Evolutionary conservation across 1,140 invertebrate species (phyloP).

Genomic region (Mya arenaria): DNA sequence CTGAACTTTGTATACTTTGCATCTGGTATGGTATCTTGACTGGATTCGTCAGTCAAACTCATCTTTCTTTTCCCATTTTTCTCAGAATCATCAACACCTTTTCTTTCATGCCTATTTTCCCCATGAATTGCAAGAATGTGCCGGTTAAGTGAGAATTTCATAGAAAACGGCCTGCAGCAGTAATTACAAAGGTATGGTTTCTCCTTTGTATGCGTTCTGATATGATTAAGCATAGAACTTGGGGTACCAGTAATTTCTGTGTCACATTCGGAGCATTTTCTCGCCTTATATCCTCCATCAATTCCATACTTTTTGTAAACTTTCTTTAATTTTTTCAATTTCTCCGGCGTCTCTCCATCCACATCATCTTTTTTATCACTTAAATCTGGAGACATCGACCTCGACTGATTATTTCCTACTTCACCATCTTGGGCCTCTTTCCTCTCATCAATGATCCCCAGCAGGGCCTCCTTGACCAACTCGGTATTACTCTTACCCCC

Average conservation of each 20-base stretch:
- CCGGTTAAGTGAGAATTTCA: conserved; percentile 47
- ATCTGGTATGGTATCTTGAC: not conserved
- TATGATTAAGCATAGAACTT: conserved; percentile 87
- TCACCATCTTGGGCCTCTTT: not conserved
- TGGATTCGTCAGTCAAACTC: conserved; percentile 3
- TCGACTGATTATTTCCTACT: not conserved
- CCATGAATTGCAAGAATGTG: conserved; percentile 48
- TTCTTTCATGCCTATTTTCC: conserved; percentile 47
- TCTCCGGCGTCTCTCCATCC: not conserved
- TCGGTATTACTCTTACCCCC: conserved; percentile 42
- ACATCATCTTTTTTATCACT: not conserved
- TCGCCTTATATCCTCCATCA: conserved; percentile 38
- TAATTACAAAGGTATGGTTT: conserved; percentile 98
- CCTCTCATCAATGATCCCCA: conserved; percentile 44
- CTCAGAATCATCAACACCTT: not conserved
- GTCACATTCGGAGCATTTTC: conserved; percentile 43
- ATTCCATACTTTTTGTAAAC: not conserved
- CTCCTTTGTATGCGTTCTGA: conserved; percentile 97
- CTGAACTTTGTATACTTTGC: conserved; percentile 2
- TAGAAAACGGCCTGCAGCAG: conserved; percentile 82
- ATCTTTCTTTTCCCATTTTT: conserved; percentile 38
- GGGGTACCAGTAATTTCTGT: conserved; percentile 38
- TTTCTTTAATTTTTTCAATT: not conserved
- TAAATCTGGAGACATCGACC: not conserved
- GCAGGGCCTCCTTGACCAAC: conserved; percentile 40